Evolutionary conservation across 2,113 vertebrate species (phyloP).

Genomic region (Nipponia nippon): DNA sequence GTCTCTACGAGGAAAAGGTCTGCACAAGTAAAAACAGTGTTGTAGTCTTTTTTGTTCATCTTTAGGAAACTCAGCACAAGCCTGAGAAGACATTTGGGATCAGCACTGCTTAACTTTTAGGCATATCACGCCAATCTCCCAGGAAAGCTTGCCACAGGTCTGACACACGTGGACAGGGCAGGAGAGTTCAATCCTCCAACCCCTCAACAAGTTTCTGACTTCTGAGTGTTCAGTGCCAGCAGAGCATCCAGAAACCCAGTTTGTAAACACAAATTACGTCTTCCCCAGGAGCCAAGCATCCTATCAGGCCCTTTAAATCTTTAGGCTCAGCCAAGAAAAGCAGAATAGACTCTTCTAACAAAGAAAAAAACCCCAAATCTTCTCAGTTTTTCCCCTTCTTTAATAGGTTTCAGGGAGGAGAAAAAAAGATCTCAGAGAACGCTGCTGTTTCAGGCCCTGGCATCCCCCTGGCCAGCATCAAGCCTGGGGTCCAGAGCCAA

Average conservation of each 20-base stretch:
- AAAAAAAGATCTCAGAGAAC: accelerated
- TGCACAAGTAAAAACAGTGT: accelerated
- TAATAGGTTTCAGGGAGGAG: background rate
- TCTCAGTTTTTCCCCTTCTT: background rate
- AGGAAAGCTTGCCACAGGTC: background rate
- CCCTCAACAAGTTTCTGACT: accelerated
- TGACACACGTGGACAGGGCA: background rate
- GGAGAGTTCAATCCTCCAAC: background rate
- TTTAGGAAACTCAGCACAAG: background rate
- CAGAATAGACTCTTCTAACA: background rate
- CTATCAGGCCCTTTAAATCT: background rate
- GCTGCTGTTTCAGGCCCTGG: accelerated
- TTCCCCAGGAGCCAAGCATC: background rate
- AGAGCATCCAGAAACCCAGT: background rate
- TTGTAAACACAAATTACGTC: background rate
- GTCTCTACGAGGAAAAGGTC: background rate
- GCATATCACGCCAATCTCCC: background rate
- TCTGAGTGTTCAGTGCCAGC: accelerated
- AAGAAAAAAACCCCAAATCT: background rate
- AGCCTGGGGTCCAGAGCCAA: background rate
- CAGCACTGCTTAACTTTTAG: background rate
- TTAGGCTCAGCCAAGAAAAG: background rate
- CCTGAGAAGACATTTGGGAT: background rate
- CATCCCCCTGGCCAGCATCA: background rate
- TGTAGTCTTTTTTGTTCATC: background rate